Conservation (phyloP, 1,140 invertebrate genomes). For the Aporrectodea caliginosa region DNA sequence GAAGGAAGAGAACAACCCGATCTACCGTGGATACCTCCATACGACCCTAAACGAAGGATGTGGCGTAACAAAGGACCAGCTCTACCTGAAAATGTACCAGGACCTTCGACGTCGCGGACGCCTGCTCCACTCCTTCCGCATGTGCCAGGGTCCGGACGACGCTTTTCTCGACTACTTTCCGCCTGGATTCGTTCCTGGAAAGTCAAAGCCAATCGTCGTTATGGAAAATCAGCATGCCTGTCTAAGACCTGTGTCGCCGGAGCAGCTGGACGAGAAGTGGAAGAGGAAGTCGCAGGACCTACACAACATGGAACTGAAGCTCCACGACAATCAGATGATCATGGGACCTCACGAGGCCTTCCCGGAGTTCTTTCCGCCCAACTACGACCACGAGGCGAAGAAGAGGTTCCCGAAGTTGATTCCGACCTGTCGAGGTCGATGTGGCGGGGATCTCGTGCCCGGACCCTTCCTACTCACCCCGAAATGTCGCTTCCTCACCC, state of each 20-base stretch:
- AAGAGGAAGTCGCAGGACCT: not conserved
- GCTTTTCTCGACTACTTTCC: not conserved
- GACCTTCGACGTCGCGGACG: not conserved
- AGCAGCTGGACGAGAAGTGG: not conserved
- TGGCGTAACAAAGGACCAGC: not conserved
- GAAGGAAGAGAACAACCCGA: not conserved
- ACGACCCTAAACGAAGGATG: not conserved
- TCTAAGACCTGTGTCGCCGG: not conserved
- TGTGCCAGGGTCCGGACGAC: constrained; percentile 1
- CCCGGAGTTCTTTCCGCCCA: not conserved
- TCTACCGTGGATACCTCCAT: not conserved
- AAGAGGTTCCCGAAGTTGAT: not conserved
- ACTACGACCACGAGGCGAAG: not conserved
- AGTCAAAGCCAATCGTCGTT: not conserved
- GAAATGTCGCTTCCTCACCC: not conserved
- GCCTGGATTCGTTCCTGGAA: not conserved
- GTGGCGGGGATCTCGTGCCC: not conserved
- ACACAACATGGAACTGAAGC: not conserved
- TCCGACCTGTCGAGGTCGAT: not conserved
- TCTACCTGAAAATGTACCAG: not conserved
- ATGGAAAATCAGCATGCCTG: not conserved
- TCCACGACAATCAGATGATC: not conserved
- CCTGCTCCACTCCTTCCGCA: not conserved
- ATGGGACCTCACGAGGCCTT: not conserved
- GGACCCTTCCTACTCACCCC: not conserved